phyloP scores from a whole-genome alignment of 2,888 invertebrate genomes.

The Coenonympha glycerion region DNA sequence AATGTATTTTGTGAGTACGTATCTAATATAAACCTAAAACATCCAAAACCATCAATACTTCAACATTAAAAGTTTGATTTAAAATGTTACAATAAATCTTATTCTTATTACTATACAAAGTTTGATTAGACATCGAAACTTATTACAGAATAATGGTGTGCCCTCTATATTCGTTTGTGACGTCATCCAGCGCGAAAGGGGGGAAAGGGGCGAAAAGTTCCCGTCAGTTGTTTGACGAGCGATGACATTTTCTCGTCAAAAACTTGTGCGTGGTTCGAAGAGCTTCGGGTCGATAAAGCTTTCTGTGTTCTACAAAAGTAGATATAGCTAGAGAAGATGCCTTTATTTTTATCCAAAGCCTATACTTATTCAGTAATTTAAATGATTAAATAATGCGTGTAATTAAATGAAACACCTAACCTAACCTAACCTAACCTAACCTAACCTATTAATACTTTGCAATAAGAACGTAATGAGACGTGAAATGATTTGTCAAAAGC shows the following conservation, averaged over 20 bases:
- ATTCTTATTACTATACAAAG: too few relatives aligned
- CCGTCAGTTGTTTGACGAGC: constrained; percentile 62
- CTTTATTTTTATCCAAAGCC: too few relatives aligned
- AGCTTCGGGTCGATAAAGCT: neutral
- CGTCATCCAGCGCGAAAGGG: constrained; percentile 40
- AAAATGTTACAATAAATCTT: too few relatives aligned
- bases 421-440: too few relatives aligned
- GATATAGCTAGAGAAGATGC: too few relatives aligned
- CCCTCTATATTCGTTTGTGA: constrained; percentile 40
- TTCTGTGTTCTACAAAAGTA: neutral
- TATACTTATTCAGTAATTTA: too few relatives aligned
- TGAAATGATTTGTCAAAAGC: neutral
- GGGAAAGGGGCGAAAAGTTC: constrained; percentile 40
- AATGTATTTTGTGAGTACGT: too few relatives aligned
- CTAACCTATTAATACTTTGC: too few relatives aligned
- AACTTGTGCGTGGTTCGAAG: constrained; percentile 49
- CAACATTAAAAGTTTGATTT: constrained; percentile 37
- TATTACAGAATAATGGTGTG: constrained; percentile 30
- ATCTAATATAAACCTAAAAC: neutral
- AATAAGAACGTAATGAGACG: neutral
- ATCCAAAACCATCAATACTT: constrained; percentile 29
- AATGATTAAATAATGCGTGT: too few relatives aligned
- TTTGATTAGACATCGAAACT: constrained; percentile 41
- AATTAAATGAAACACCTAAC: too few relatives aligned
- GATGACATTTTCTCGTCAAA: constrained; percentile 54